Evolutionary conservation across 2,113 vertebrate genomes (phyloP).

Genomic region (Zosterops lateralis): DNA sequence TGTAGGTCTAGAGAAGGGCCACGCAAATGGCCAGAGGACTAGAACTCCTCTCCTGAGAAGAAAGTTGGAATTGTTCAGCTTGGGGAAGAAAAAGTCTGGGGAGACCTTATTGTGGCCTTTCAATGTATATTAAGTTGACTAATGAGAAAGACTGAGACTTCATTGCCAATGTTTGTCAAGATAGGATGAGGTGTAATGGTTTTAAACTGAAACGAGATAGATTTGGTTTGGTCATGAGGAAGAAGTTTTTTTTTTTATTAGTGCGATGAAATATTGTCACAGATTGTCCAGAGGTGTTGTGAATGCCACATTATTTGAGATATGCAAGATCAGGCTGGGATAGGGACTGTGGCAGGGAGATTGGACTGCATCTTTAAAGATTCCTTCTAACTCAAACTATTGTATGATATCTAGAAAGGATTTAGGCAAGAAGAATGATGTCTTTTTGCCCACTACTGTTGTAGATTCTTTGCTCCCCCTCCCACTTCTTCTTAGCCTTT

Average conservation of each 20-base stretch:
- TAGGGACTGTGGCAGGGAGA: not conserved
- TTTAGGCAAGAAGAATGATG: not conserved
- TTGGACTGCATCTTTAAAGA: not conserved
- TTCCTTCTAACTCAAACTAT: not conserved
- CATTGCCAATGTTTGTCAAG: not conserved
- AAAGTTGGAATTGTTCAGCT: not conserved
- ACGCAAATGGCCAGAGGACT: not conserved
- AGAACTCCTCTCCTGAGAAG: not conserved
- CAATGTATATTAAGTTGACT: not conserved
- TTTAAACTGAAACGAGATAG: not conserved
- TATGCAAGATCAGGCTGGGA: not conserved
- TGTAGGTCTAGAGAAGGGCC: not conserved
- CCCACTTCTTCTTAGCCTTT: not conserved
- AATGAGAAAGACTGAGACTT: not conserved
- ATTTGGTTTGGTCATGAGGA: not conserved
- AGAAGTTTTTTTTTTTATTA: not conserved
- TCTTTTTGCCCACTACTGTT: not conserved
- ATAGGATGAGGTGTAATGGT: no score
- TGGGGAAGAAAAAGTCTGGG: not conserved
- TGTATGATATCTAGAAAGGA: not conserved
- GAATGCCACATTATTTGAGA: not conserved
- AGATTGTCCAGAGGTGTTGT: not conserved
- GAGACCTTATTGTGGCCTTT: not conserved
- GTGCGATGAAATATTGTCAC: accelerated
- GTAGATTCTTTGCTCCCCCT: not conserved